Conservation (phyloP, 2,113 vertebrate species). For the Odobenus rosmarus region DNA sequence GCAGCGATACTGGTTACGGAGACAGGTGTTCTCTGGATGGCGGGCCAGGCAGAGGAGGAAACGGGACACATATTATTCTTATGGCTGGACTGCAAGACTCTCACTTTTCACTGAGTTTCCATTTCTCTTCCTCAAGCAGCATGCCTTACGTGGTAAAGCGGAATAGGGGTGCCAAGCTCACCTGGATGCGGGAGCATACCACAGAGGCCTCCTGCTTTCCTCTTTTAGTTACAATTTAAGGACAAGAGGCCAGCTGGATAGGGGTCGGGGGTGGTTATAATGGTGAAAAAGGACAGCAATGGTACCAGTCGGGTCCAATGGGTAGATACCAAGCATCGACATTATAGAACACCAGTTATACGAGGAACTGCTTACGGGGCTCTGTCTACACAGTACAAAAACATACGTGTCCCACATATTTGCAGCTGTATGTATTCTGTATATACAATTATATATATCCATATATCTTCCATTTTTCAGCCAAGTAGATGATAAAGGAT, state of each 20-base stretch:
- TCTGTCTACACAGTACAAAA: not conserved
- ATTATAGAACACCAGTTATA: not conserved
- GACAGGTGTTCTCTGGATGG: constrained; percentile 89
- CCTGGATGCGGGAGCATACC: rapidly evolving
- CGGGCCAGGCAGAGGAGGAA: not conserved
- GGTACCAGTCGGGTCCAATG: rapidly evolving
- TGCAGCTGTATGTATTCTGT: not conserved
- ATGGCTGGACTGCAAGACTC: not conserved
- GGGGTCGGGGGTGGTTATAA: not conserved
- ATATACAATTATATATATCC: not conserved
- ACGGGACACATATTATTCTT: not conserved
- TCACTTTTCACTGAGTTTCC: not conserved
- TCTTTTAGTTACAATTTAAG: not conserved
- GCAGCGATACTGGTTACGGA: constrained; percentile 96
- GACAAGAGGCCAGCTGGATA: not conserved
- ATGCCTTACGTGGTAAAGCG: rapidly evolving
- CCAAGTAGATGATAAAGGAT: not conserved
- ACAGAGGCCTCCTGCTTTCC: not conserved
- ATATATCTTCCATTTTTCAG: not conserved
- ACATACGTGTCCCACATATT: not conserved
- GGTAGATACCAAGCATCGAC: too few relatives aligned
- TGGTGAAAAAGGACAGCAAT: not conserved
- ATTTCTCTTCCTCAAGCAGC: not conserved
- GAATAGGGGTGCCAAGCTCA: too few relatives aligned
- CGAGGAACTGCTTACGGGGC: not conserved